These are phyloP conservation scores for Cichlasoma orientale DNA, from an alignment of 2,797 vertebrate species.

Conservation along the genomic window DNA sequence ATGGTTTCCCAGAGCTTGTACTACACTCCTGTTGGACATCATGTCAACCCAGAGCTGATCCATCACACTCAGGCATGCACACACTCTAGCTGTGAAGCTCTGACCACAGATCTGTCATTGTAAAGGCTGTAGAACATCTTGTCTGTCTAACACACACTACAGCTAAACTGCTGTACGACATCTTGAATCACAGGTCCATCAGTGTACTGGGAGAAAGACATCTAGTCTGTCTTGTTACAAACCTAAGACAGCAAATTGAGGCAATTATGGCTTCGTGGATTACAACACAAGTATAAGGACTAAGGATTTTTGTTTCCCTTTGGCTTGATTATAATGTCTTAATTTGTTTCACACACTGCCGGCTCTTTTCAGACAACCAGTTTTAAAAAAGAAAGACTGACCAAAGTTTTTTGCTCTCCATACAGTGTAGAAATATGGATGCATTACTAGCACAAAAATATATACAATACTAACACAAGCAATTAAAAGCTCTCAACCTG, in stretches of 20 bases:
- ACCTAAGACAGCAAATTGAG: constrained; percentile 51
- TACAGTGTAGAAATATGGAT: not conserved
- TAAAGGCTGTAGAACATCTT: constrained; percentile 74
- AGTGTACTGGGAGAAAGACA: constrained; percentile 64
- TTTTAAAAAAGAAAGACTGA: not conserved
- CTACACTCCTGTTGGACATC: constrained; percentile 76
- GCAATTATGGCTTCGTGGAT: constrained; percentile 59
- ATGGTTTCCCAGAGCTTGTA: constrained; percentile 75
- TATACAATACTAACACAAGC: not conserved
- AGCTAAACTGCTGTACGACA: constrained; percentile 68
- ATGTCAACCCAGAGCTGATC: constrained; percentile 73
- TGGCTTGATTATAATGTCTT: constrained; percentile 14
- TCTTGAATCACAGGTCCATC: constrained; percentile 71
- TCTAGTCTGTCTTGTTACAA: constrained; percentile 69
- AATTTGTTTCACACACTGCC: constrained; percentile 7
- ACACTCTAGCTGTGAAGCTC: constrained; percentile 52
- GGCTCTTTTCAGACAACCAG: not conserved
- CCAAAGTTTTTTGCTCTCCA: not conserved
- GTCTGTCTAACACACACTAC: constrained; percentile 62
- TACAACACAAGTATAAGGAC: not conserved
- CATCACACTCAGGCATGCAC: constrained; percentile 62
- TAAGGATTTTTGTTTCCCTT: not conserved
- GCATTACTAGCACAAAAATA: not conserved
- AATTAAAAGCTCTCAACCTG: not conserved
- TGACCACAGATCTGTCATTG: constrained; percentile 70